Evolutionary conservation across 2,113 vertebrate genomes (phyloP).

Genomic region (Andinoacara biseriatus): DNA sequence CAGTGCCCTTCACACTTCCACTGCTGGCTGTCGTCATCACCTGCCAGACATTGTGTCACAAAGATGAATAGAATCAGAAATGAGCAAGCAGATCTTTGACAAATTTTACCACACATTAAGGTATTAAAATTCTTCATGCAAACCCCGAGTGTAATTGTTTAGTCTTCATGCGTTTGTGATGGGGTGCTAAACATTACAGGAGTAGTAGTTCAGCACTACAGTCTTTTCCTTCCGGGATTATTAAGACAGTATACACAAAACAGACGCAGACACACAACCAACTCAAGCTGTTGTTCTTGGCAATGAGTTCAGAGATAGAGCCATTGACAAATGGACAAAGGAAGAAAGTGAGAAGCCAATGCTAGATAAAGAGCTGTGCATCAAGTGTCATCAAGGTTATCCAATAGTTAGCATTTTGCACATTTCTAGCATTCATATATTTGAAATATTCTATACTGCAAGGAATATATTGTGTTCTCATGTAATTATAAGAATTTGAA

Average conservation of each 20-base stretch:
- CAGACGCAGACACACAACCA: background rate
- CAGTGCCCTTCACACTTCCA: slow-evolving; percentile 55
- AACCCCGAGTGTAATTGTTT: background rate
- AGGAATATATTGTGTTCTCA: background rate
- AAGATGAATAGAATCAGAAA: slow-evolving; percentile 29
- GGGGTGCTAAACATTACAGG: background rate
- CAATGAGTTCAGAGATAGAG: slow-evolving; percentile 14
- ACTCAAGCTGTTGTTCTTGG: slow-evolving; percentile 18
- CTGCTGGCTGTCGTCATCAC: slow-evolving; percentile 40
- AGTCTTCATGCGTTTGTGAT: background rate
- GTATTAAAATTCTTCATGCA: background rate
- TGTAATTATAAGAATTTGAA: too few relatives aligned
- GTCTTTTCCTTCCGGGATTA: slow-evolving; percentile 7
- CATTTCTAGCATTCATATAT: background rate
- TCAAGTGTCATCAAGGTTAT: slow-evolving; percentile 5
- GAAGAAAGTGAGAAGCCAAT: slow-evolving; percentile 26
- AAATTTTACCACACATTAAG: background rate
- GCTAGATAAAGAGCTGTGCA: slow-evolving; percentile 27
- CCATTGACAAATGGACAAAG: slow-evolving; percentile 56
- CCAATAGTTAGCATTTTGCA: background rate
- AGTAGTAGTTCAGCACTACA: background rate
- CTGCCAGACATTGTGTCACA: slow-evolving; percentile 34
- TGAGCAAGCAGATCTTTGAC: slow-evolving; percentile 17
- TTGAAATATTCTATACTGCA: background rate
- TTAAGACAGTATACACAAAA: slow-evolving; percentile 31